These are phyloP conservation scores for Sarcophaga caerulescens DNA, from an alignment of 2,888 invertebrate species.

Conservation along the genomic window DNA sequence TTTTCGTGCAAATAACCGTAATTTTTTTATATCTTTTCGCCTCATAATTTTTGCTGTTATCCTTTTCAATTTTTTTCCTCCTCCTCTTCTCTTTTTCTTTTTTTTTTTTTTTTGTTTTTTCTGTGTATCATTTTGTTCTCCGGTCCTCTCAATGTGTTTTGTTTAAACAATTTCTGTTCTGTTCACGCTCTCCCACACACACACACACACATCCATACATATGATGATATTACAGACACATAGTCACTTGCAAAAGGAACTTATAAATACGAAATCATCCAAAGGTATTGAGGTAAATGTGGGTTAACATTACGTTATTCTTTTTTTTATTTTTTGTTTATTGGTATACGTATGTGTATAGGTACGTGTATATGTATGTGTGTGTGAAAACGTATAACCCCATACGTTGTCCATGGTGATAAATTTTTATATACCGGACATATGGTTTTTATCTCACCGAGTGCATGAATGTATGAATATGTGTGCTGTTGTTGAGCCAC, in stretches of 20 bases:
- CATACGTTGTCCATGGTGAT: conserved; percentile 51
- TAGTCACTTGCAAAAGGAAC: not conserved
- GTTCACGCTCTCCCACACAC: not conserved
- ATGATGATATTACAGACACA: too few relatives aligned
- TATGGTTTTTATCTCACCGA: conserved; percentile 67
- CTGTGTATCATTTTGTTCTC: not conserved
- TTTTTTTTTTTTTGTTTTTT: not conserved
- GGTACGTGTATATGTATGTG: not conserved
- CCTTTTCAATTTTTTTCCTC: conserved; percentile 13
- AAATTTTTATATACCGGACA: conserved; percentile 69
- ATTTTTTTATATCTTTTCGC: conserved; percentile 31
- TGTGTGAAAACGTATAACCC: not conserved
- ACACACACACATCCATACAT: too few relatives aligned
- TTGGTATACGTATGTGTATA: not conserved
- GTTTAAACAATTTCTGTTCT: not conserved
- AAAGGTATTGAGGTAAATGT: conserved; percentile 51
- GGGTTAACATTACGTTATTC: conserved; percentile 43
- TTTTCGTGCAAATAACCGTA: not conserved
- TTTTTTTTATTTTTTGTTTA: not conserved
- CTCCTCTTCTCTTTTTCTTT: not conserved
- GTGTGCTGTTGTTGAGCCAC: not conserved
- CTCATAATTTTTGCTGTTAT: conserved; percentile 60
- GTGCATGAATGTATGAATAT: conserved; percentile 6
- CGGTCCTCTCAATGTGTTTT: not conserved
- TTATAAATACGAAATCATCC: not conserved